Percentiles rank a stretch among this genome's conserved stretches.
Conservation (phyloP, 2,113 vertebrate species). For the Bostrychus sinensis region DNA sequence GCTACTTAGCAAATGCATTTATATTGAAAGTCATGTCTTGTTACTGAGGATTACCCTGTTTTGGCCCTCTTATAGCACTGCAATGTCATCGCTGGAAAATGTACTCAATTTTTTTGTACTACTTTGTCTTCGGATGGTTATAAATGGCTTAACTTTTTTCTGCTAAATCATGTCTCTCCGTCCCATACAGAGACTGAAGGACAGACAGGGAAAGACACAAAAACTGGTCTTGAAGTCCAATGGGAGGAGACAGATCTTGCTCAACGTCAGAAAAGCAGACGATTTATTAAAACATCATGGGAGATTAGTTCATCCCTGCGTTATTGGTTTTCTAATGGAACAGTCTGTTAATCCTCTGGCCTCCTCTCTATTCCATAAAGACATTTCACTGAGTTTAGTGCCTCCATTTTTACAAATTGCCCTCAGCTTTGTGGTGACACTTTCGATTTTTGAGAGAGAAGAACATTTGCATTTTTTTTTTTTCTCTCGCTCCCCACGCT, state of each 20-base stretch:
- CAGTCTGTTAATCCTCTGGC: slow-evolving; percentile 74
- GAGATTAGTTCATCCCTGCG: slow-evolving; percentile 73
- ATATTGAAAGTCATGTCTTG: slow-evolving; percentile 14
- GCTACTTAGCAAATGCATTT: slow-evolving; percentile 47
- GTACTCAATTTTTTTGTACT: background rate
- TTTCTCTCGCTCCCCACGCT: slow-evolving; percentile 38
- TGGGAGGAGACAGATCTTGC: slow-evolving; percentile 59
- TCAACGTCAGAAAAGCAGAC: slow-evolving; percentile 71
- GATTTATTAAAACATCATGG: slow-evolving; percentile 77
- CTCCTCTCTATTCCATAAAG: slow-evolving; percentile 67
- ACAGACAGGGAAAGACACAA: slow-evolving; percentile 39
- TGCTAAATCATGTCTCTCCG: slow-evolving; percentile 35
- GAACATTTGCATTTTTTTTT: slow-evolving; percentile 74
- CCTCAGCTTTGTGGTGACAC: slow-evolving; percentile 74
- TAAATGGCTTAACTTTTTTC: slow-evolving; percentile 47
- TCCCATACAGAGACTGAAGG: slow-evolving; percentile 54
- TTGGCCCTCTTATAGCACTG: slow-evolving; percentile 27
- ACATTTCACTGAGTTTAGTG: slow-evolving; percentile 75
- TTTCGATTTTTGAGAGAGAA: slow-evolving; percentile 73
- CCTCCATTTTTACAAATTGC: slow-evolving; percentile 76
- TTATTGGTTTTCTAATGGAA: slow-evolving; percentile 79
- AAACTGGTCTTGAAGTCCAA: slow-evolving; percentile 31
- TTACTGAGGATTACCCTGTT: slow-evolving; percentile 35
- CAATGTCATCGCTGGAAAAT: slow-evolving; percentile 32
- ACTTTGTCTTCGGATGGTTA: slow-evolving; percentile 43